These are phyloP conservation scores for Thysanoteuthis rhombus DNA, from an alignment of 2,888 invertebrate genomes.

Conservation along the genomic window DNA sequence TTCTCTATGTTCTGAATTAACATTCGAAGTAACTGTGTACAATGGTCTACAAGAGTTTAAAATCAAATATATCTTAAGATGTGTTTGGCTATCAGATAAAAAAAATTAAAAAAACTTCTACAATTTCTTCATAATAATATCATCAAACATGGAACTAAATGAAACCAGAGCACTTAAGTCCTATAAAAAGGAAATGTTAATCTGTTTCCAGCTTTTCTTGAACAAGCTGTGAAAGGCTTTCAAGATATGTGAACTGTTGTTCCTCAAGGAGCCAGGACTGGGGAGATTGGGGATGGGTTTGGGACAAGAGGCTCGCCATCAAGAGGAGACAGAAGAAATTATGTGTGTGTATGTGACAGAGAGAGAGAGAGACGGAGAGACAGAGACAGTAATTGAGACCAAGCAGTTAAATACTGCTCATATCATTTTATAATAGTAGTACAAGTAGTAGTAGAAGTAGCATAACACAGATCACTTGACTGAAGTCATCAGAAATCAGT, in stretches of 20 bases:
- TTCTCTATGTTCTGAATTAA: neutral
- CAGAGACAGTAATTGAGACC: neutral
- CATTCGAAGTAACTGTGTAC: neutral
- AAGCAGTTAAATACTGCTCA: conserved; percentile 12
- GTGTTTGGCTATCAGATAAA: neutral
- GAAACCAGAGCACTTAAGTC: neutral
- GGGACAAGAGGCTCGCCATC: neutral
- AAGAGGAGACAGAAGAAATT: too few species aligned
- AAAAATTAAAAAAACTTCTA: neutral
- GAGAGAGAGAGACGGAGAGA: too few species aligned
- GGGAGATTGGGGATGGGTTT: conserved; percentile 12
- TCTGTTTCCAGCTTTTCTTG: neutral
- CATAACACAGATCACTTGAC: neutral
- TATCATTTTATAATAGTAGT: neutral
- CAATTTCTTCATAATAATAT: neutral
- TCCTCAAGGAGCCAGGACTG: neutral
- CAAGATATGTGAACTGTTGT: neutral
- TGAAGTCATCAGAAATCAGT: neutral
- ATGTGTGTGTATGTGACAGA: neutral
- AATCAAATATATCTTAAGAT: neutral
- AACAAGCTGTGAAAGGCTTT: neutral
- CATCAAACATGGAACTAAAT: neutral
- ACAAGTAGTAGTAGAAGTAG: neutral
- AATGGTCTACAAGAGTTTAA: neutral
- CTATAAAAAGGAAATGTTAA: neutral